Evolutionary conservation across 2,797 vertebrate species (phyloP), one percentile per base, ranked within the genome.

Genomic region (Gadopsis bispinosus): DNA sequence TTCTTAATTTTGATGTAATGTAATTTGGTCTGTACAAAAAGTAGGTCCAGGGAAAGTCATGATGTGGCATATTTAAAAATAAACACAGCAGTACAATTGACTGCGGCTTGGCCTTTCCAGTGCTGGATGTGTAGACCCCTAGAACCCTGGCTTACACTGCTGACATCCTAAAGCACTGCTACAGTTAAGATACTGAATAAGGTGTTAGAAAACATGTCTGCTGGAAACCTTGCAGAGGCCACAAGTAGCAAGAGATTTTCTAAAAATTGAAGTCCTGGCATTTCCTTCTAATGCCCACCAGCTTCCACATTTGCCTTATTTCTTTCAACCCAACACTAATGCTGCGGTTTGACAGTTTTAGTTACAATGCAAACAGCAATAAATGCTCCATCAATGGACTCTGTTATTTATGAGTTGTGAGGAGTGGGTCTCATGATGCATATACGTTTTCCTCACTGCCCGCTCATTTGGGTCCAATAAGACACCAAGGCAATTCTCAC

Each of bases 391-490:
- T 71, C 37, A 12, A 22, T 12, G 39, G 45, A 17, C 53, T 61
- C 19, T 69, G 29, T 53, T 77, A 64, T 84, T 81, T 74, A 62
- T 56, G 70, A 75, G 70, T 58, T 68, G 56, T 54, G 55, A 80
- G 19, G 31, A 83, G 50, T 56, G 45, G 39, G 63, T 81, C 61
- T 85, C 65, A n/a, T 73, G 79, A 79, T 82, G 55, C 74, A 48
- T 66, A 61, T 37, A 68, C 5, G 67, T 70, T 75, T 80, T 61
- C 71, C 60, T 54, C n/a, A 33, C 16, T 29, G 59, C 69, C 68
- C 66, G 65, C 64, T 77, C 45, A 63, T 69, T 50, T 50, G 48
- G 41, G n/a, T 76, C 43, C 60, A 80, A 66, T 77, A 73, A 77
- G 69, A 75, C 33, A 58, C 37, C 3, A 66, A 54, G 60, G 35